These are phyloP conservation scores for Lasius fuliginosus DNA, from an alignment of 2,888 invertebrate species.

Conservation along the genomic window DNA sequence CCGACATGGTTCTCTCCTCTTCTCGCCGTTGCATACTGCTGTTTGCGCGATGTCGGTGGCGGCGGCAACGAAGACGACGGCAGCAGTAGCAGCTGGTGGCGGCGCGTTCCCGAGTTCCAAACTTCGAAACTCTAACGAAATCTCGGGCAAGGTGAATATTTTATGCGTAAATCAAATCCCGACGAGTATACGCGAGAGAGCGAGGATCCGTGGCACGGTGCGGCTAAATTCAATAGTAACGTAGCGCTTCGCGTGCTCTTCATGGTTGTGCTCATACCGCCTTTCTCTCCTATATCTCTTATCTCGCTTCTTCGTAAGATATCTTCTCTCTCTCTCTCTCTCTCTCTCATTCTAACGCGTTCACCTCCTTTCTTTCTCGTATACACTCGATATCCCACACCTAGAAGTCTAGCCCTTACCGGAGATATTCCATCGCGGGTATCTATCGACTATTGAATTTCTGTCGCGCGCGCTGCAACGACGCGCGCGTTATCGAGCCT, in stretches of 20 bases:
- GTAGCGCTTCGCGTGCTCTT: conserved; percentile 70
- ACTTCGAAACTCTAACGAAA: conserved; percentile 81
- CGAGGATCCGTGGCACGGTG: conserved; percentile 76
- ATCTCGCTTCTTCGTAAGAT: conserved; percentile 36
- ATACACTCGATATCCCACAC: background rate
- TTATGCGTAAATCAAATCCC: conserved; percentile 81
- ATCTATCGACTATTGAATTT: conserved; percentile 82
- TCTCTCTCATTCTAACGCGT: background rate
- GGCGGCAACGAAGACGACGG: background rate
- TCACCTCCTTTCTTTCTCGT: background rate
- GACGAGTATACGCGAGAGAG: conserved; percentile 72
- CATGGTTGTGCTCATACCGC: conserved; percentile 46
- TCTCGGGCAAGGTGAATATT: conserved; percentile 82
- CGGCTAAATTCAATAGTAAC: conserved; percentile 79
- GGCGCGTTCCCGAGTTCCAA: conserved; percentile 68
- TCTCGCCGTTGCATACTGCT: conserved; percentile 28
- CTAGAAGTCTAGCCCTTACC: conserved; percentile 59
- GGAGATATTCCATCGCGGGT: conserved; percentile 76
- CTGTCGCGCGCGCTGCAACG: conserved; percentile 76
- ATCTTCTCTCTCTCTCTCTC: background rate
- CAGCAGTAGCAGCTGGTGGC: conserved; percentile 57
- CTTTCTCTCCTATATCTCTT: conserved; percentile 43
- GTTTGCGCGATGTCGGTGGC: conserved; percentile 57
- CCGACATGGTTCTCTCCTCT: conserved; percentile 55
- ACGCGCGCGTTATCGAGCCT: conserved; percentile 68